These are phyloP conservation scores for Eilema griseolum DNA, from an alignment of 2,888 invertebrate species.

Conservation along the genomic window DNA sequence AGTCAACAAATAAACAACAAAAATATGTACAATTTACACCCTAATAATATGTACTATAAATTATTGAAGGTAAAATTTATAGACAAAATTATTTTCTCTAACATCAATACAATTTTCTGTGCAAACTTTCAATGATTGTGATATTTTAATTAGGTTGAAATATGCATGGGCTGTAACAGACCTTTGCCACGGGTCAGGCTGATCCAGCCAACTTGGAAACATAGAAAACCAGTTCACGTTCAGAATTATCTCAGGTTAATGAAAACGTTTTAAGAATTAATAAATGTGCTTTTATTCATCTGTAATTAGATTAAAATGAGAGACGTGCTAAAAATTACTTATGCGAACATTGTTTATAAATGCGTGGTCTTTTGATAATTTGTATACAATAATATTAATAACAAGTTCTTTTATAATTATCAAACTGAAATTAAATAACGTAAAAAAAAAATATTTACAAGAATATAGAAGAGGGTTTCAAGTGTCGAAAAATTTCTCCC, in stretches of 20 bases:
- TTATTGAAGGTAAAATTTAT: neutral
- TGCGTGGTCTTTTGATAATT: too few species aligned
- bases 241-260: slow-evolving; percentile 11
- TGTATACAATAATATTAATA: too few species aligned
- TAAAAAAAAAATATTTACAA: too few species aligned
- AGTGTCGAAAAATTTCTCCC: too few species aligned
- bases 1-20: neutral
- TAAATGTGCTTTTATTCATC: neutral
- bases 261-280: slow-evolving; percentile 8
- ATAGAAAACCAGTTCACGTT: slow-evolving; percentile 15
- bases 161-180: neutral
- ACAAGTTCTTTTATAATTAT: too few species aligned
- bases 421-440: too few species aligned
- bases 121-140: slow-evolving; percentile 2
- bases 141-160: neutral
- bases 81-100: neutral
- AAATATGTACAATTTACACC: neutral
- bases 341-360: too few species aligned
- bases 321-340: neutral
- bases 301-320: slow-evolving; percentile 5
- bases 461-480: too few species aligned
- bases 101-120: neutral
- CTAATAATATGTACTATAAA: too few species aligned
- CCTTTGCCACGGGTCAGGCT: neutral
- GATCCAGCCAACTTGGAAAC: neutral